Conservation (phyloP, 1,140 invertebrate genomes). For the Brachionus plicatilis region DNA sequence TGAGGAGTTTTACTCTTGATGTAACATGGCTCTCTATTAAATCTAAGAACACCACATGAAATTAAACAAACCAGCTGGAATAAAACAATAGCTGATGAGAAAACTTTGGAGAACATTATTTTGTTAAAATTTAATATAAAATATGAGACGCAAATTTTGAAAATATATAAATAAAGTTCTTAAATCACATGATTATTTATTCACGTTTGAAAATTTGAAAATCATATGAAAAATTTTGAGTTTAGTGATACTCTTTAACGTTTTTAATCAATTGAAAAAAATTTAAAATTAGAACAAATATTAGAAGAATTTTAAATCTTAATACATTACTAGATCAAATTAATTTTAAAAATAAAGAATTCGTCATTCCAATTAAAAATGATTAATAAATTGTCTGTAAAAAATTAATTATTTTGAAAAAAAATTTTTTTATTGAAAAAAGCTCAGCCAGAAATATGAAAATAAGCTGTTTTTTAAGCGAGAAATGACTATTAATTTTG, state of each 20-base stretch:
- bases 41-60: neutral
- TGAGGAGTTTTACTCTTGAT: conserved; percentile 12
- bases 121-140: neutral
- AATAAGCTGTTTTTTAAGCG: too few relatives aligned
- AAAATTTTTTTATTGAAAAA: too few relatives aligned
- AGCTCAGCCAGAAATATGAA: too few relatives aligned
- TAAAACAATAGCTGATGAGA: conserved; percentile 34
- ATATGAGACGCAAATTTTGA: neutral
- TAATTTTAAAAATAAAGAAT: too few relatives aligned
- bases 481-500: too few relatives aligned
- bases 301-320: too few relatives aligned
- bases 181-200: neutral
- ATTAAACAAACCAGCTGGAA: neutral
- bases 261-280: neutral
- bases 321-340: too few relatives aligned
- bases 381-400: too few relatives aligned
- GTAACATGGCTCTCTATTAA: conserved; percentile 17
- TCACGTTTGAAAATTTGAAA: neutral
- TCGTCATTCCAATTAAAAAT: too few relatives aligned
- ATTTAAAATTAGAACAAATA: too few relatives aligned
- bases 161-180: neutral
- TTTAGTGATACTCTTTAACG: neutral
- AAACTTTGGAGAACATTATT: neutral
- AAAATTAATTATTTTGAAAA: too few relatives aligned
- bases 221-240: neutral